These are phyloP conservation scores for Diprion similis DNA, from an alignment of 1,140 invertebrate genomes.

Conservation along the genomic window DNA sequence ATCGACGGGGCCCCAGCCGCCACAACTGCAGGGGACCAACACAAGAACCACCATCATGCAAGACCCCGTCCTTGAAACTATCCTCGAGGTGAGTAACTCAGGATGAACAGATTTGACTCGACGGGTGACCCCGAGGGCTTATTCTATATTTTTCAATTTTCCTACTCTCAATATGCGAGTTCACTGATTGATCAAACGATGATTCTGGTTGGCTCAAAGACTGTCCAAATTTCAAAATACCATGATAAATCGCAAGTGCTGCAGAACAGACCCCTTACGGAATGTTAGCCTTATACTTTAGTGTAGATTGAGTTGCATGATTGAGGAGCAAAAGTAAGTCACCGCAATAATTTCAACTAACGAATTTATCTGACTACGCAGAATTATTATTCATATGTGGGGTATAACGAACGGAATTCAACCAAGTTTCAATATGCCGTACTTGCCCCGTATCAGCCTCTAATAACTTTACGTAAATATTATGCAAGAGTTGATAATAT, in stretches of 20 bases:
- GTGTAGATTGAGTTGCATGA: background rate
- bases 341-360: background rate
- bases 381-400: too few species aligned
- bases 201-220: background rate
- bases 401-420: too few species aligned
- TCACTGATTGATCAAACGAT: background rate
- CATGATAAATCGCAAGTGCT: background rate
- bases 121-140: constrained; percentile 29
- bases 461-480: background rate
- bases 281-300: background rate
- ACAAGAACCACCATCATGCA: constrained; percentile 57
- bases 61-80: constrained; percentile 58
- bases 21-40: constrained; percentile 55
- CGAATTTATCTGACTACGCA: too few species aligned
- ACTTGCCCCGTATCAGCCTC: background rate
- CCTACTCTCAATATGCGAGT: too few species aligned
- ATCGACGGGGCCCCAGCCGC: constrained; percentile 57
- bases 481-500: background rate
- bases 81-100: constrained; percentile 53
- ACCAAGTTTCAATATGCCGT: too few species aligned
- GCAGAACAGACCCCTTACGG: background rate
- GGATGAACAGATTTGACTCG: background rate
- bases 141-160: constrained; percentile 9
- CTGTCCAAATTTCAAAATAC: too few species aligned
- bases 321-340: background rate